These are phyloP conservation scores for Tragelaphus strepsiceros DNA, from an alignment of 2,113 vertebrate species.

Conservation along the genomic window DNA sequence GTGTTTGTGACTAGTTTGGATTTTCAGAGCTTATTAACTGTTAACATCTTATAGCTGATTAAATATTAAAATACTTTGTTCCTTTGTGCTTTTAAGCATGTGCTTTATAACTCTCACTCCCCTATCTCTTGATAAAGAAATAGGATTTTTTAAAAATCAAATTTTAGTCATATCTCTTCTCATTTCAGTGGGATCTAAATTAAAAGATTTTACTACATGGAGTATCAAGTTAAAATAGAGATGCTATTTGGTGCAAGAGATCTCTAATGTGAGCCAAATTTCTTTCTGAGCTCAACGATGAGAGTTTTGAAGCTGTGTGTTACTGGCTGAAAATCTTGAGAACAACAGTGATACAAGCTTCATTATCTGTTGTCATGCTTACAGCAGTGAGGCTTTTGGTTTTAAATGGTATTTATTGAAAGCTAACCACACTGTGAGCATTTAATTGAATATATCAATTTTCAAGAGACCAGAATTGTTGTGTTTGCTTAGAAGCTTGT, in stretches of 20 bases:
- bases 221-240: slow-evolving; percentile 59
- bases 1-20: not conserved
- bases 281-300: slow-evolving; percentile 33
- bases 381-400: slow-evolving; percentile 1
- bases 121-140: not conserved
- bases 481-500: slow-evolving; percentile 55
- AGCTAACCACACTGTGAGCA: slow-evolving; percentile 60
- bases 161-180: not conserved
- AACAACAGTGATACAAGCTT: slow-evolving; percentile 46
- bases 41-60: not conserved
- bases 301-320: slow-evolving; percentile 43
- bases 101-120: not conserved
- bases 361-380: slow-evolving; percentile 55
- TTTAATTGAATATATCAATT: slow-evolving; percentile 76
- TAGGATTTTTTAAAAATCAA: not conserved
- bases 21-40: not conserved
- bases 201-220: slow-evolving; percentile 36
- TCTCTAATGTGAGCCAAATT: slow-evolving; percentile 32
- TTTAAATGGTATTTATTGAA: slow-evolving; percentile 67
- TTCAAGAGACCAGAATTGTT: slow-evolving; percentile 60
- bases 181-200: not conserved
- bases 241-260: slow-evolving; percentile 41
- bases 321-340: slow-evolving; percentile 43
- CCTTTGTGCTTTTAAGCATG: not conserved
- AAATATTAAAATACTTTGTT: not conserved